phyloP scores from a whole-genome alignment of 1,140 invertebrate genomes.

The Lordiphosa collinella region DNA sequence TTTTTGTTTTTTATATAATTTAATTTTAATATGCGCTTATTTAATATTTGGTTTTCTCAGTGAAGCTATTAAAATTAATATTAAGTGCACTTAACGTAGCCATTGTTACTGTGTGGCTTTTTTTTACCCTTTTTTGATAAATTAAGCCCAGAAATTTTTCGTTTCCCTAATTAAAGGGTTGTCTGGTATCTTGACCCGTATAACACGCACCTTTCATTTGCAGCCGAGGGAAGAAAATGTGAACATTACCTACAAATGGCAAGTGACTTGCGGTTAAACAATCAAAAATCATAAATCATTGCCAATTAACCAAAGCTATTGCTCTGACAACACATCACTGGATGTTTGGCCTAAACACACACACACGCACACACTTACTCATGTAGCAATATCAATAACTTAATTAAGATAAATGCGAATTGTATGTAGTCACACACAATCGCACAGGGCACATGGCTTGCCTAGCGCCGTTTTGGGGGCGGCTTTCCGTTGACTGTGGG shows the following conservation, averaged over 20 bases:
- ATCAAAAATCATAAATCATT: slow-evolving; percentile 71
- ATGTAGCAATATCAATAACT: slow-evolving; percentile 69
- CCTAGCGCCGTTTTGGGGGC: slow-evolving; percentile 27
- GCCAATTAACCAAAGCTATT: slow-evolving; percentile 46
- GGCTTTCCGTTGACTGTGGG: slow-evolving; percentile 38
- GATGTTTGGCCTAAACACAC: slow-evolving; percentile 16
- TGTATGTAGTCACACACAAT: slow-evolving; percentile 53
- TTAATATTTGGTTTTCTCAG: no score
- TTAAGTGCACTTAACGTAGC: slow-evolving; percentile 10
- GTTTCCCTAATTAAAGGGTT: slow-evolving; percentile 58
- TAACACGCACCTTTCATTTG: slow-evolving; percentile 28
- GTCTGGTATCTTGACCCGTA: neutral
- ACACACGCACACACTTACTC: slow-evolving; percentile 24
- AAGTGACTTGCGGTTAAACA: slow-evolving; percentile 68
- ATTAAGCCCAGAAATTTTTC: neutral
- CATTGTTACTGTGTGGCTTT: slow-evolving; percentile 33
- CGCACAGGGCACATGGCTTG: slow-evolving; percentile 19
- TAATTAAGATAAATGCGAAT: slow-evolving; percentile 76
- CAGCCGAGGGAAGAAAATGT: slow-evolving; percentile 28
- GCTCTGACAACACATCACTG: slow-evolving; percentile 31
- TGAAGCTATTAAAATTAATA: no score
- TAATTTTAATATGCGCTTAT: no score
- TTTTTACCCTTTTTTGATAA: slow-evolving; percentile 11
- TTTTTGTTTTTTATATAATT: no score
- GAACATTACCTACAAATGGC: slow-evolving; percentile 38